Evolutionary conservation across 2,113 vertebrate species (phyloP).

Genomic region (Vanacampus margaritifer): DNA sequence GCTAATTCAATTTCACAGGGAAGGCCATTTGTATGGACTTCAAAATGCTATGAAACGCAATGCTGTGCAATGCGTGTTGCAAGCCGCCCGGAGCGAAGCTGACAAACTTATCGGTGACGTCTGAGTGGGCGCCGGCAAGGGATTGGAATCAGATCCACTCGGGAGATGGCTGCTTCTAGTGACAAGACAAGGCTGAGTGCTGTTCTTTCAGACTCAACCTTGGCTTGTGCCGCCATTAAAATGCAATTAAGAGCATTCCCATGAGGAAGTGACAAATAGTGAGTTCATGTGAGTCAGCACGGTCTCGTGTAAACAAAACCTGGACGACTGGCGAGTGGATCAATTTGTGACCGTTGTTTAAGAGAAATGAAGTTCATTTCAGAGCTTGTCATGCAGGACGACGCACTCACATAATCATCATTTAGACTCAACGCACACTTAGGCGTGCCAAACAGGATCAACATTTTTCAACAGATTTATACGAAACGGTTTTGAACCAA

Average conservation of each 20-base stretch:
- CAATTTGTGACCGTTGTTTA: neutral
- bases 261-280: slow-evolving; percentile 24
- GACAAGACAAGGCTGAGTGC: slow-evolving; percentile 33
- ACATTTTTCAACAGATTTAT: no score
- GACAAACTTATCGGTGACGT: slow-evolving; percentile 36
- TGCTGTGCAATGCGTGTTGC: no score
- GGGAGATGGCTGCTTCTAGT: slow-evolving; percentile 38
- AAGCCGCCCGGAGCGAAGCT: neutral
- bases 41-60: neutral
- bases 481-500: no score
- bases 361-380: slow-evolving; percentile 6
- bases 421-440: no score
- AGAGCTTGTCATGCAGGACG: neutral
- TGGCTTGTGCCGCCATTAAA: slow-evolving; percentile 24
- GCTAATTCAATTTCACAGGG: slow-evolving; percentile 67
- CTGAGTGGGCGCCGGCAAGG: slow-evolving; percentile 33
- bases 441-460: no score
- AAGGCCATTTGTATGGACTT: slow-evolving; percentile 65
- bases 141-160: slow-evolving; percentile 55
- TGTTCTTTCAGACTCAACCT: neutral
- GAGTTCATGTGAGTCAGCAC: slow-evolving; percentile 38
- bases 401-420: slow-evolving; percentile 54
- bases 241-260: slow-evolving; percentile 43
- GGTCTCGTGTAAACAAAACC: slow-evolving; percentile 64
- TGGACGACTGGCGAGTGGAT: slow-evolving; percentile 14